A percentile compares a stretch with the other conserved stretches of the same genome.
Evolutionary conservation across 2,113 vertebrate species (phyloP).

Genomic region (Peromyscus maniculatus): DNA sequence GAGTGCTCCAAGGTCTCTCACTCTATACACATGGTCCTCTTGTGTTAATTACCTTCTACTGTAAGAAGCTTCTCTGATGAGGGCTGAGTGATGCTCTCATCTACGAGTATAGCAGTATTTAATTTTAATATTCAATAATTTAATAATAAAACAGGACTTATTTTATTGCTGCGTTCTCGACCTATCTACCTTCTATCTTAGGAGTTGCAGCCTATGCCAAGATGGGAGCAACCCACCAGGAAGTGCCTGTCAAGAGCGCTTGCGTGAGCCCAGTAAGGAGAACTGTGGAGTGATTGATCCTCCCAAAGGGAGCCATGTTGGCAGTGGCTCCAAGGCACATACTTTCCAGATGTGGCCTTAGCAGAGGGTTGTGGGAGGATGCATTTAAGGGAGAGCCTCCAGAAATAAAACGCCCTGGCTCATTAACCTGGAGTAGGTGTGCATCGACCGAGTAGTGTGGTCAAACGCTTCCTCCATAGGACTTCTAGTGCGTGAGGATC

Average conservation of each 20-base stretch:
- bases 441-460: neutral
- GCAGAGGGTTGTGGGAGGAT: neutral
- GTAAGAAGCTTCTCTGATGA: neutral
- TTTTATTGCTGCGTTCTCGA: neutral
- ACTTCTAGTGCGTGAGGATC: neutral
- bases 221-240: accelerated
- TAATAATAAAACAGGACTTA: neutral
- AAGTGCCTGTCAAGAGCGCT: too few species aligned
- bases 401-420: neutral
- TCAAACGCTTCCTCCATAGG: neutral
- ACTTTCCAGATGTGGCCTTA: neutral
- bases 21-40: neutral
- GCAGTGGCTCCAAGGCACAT: neutral
- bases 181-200: neutral
- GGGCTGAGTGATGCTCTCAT: neutral
- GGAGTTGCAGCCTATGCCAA: neutral
- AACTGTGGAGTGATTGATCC: neutral
- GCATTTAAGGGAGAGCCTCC: neutral
- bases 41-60: neutral
- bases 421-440: neutral
- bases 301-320: neutral
- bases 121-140: neutral
- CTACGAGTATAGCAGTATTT: neutral
- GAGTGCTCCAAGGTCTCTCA: neutral
- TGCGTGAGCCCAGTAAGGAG: neutral